Percentiles rank a stretch among this genome's conserved stretches.
Evolutionary conservation across 2,888 invertebrate genomes (phyloP).

Genomic region (Coronaproctus castanopsis): DNA sequence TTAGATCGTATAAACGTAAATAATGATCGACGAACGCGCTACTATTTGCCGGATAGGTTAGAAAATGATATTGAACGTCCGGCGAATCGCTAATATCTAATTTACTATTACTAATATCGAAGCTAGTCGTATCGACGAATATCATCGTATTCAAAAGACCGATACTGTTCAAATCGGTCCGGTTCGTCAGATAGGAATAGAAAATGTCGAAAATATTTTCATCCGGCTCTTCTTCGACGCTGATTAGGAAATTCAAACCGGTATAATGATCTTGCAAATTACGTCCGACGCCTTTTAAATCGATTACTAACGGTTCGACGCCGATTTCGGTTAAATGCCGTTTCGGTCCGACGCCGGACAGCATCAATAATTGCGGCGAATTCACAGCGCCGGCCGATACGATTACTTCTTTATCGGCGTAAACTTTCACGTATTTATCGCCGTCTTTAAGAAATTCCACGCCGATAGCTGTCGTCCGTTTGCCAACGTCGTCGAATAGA

Average conservation of each 20-base stretch:
- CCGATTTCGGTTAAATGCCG: constrained; percentile 45
- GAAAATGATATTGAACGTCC: not conserved
- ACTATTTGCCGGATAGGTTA: not conserved
- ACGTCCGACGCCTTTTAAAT: constrained; percentile 60
- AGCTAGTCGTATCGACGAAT: not conserved
- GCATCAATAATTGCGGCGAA: constrained; percentile 79
- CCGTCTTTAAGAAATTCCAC: constrained; percentile 45
- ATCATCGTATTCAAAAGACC: not conserved
- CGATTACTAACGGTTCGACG: constrained; percentile 59
- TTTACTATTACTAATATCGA: too few species aligned
- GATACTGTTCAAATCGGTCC: not conserved
- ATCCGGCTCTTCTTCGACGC: constrained; percentile 16
- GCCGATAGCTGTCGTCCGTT: constrained; percentile 39
- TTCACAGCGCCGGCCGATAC: constrained; percentile 79
- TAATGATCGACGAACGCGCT: not conserved
- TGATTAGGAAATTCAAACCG: constrained; percentile 31
- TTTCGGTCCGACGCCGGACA: constrained; percentile 63
- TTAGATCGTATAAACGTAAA: not conserved
- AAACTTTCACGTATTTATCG: constrained; percentile 26
- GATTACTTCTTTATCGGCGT: constrained; percentile 63
- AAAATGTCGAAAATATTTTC: not conserved
- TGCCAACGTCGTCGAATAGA: constrained; percentile 50
- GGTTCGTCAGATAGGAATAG: not conserved
- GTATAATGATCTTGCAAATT: constrained; percentile 84
- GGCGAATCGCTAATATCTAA: not conserved